A percentile compares a stretch with the other conserved stretches of the same genome.
Conservation (phyloP, 92 coral and sea anemone genomes). For the Chrysogorgia sp. region DNA sequence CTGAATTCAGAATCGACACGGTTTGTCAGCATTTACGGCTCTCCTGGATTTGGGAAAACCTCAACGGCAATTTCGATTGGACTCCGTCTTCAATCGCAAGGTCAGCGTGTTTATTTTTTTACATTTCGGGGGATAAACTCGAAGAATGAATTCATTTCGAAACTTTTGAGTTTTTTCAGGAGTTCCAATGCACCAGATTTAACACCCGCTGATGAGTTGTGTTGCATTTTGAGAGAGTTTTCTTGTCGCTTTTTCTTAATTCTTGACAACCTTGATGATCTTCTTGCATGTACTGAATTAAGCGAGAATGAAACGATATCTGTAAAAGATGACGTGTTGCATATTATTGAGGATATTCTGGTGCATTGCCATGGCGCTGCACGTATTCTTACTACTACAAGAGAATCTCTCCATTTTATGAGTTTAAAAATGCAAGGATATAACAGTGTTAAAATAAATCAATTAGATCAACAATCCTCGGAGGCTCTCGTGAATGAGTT, state of each 20-base stretch:
- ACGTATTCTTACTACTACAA: slow-evolving; percentile 32
- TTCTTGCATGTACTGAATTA: slow-evolving; percentile 34
- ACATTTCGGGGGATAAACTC: slow-evolving; percentile 33
- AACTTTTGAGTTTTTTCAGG: slow-evolving; percentile 22
- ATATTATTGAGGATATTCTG: background rate
- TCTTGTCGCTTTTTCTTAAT: slow-evolving; percentile 1
- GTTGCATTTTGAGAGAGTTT: slow-evolving; percentile 9
- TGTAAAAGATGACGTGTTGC: background rate
- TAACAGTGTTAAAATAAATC: slow-evolving; percentile 22
- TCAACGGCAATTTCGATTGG: slow-evolving; percentile 42
- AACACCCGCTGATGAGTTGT: slow-evolving; percentile 24
- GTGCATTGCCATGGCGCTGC: background rate
- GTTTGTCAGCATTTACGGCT: slow-evolving; percentile 53
- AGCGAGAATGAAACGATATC: background rate
- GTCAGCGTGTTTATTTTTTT: slow-evolving; percentile 32
- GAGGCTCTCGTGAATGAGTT: background rate
- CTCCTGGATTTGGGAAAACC: slow-evolving; percentile 61
- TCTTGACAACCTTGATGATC: slow-evolving; percentile 55
- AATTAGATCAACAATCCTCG: slow-evolving; percentile 12
- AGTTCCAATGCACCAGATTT: background rate
- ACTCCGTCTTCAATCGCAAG: slow-evolving; percentile 22
- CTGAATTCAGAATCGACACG: slow-evolving; percentile 35
- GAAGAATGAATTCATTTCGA: slow-evolving; percentile 10
- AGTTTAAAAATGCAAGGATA: background rate
- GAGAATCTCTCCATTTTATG: slow-evolving; percentile 36